Conservation (phyloP, 2,797 vertebrate species). For the Crenuchus spilurus region DNA sequence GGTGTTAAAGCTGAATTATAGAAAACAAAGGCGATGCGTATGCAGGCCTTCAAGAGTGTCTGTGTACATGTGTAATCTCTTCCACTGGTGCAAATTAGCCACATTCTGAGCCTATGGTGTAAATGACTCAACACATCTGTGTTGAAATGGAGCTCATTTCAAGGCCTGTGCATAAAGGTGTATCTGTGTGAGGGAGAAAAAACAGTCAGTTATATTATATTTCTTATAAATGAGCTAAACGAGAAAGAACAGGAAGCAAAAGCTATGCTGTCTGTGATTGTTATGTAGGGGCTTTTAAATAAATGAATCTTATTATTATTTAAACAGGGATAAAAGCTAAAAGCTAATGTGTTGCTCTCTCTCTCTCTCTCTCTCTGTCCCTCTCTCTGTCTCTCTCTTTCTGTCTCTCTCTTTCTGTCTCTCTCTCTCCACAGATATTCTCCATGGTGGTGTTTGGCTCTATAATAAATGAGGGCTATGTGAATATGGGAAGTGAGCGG, state of each 20-base stretch:
- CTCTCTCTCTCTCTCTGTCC: not conserved
- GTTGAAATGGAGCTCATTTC: not conserved
- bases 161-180: not conserved
- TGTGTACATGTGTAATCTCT: constrained; percentile 28
- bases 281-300: not conserved
- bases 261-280: not conserved
- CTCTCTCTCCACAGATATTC: constrained; percentile 75
- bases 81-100: constrained; percentile 41
- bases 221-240: not conserved
- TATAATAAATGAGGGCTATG: constrained; percentile 94
- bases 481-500: constrained; percentile 84
- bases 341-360: not conserved
- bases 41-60: not conserved
- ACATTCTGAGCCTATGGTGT: constrained; percentile 40
- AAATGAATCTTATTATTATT: not conserved
- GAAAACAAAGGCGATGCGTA: not conserved
- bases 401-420: not conserved
- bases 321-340: constrained; percentile 15
- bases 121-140: constrained; percentile 16
- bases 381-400: not conserved
- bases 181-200: not conserved
- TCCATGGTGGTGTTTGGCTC: constrained; percentile 95
- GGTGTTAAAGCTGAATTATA: not conserved
- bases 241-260: not conserved
- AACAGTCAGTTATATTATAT: too few species aligned